A percentile compares a stretch with the other conserved stretches of the same genome.
Conservation (phyloP, 2,797 vertebrate genomes). For the Anabacerthia variegaticeps region DNA sequence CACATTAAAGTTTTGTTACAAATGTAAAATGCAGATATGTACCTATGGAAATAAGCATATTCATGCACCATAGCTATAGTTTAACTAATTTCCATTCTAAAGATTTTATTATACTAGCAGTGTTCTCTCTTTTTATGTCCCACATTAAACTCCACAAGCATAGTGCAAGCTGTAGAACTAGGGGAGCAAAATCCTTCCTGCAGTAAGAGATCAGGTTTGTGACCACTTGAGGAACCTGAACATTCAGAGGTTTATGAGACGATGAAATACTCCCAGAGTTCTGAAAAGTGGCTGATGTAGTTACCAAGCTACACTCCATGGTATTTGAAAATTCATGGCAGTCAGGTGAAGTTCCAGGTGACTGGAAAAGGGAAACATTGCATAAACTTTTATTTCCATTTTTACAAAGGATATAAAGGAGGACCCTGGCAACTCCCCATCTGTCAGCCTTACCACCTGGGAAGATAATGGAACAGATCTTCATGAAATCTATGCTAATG, state of each 20-base stretch:
- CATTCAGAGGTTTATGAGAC: neutral
- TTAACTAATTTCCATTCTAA: neutral
- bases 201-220: neutral
- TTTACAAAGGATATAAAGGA: neutral
- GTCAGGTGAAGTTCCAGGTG: neutral
- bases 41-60: neutral
- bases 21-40: neutral
- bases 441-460: neutral
- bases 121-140: neutral
- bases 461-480: neutral
- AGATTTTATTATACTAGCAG: neutral
- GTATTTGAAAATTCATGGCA: neutral
- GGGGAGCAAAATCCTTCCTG: fast-evolving
- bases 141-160: neutral
- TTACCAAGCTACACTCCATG: neutral
- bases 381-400: neutral
- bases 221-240: neutral
- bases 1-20: neutral
- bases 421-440: neutral
- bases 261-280: neutral
- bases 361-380: neutral
- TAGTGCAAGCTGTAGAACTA: neutral
- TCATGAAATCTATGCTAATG: neutral
- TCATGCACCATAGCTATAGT: neutral
- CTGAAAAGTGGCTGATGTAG: neutral